Evolutionary conservation across 1,140 invertebrate species (phyloP).

Genomic region (Melitaea cinxia): DNA sequence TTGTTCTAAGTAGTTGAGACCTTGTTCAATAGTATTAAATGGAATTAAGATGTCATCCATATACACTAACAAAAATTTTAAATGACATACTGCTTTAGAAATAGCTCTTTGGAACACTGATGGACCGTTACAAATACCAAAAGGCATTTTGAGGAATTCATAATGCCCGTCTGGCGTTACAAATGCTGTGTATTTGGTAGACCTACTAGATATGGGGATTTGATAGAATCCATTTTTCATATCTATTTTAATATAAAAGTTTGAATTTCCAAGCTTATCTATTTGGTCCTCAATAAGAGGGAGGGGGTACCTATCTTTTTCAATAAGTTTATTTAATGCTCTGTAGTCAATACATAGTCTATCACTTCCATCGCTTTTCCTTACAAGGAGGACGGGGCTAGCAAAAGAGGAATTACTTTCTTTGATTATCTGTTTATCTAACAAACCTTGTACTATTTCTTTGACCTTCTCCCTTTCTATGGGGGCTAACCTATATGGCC

Average conservation of each 20-base stretch:
- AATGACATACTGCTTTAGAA: conserved; percentile 29
- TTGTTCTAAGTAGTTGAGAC: conserved; percentile 52
- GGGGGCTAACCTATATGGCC: conserved; percentile 46
- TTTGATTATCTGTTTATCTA: conserved; percentile 56
- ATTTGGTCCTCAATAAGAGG: conserved; percentile 45
- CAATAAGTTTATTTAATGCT: conserved; percentile 38
- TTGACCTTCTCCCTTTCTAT: conserved; percentile 48
- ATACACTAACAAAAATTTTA: conserved; percentile 31
- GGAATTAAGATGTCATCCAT: conserved; percentile 71
- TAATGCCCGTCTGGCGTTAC: conserved; percentile 45
- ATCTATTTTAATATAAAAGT: conserved; percentile 37
- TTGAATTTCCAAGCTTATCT: conserved; percentile 30
- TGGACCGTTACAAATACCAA: conserved; percentile 59
- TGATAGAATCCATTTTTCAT: conserved; percentile 58
- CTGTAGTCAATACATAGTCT: conserved; percentile 40
- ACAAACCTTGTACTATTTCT: conserved; percentile 54
- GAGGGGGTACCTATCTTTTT: conserved; percentile 40
- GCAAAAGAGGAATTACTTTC: conserved; percentile 49
- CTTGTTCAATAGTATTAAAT: conserved; percentile 55
- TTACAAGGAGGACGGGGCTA: conserved; percentile 41
- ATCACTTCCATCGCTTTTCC: conserved; percentile 43
- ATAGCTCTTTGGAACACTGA: conserved; percentile 50
- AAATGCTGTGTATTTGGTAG: conserved; percentile 23
- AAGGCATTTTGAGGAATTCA: conserved; percentile 56
- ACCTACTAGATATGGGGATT: conserved; percentile 36